These are phyloP conservation scores for Urocynchramus pylzowi DNA, from an alignment of 2,113 vertebrate species.

Conservation along the genomic window DNA sequence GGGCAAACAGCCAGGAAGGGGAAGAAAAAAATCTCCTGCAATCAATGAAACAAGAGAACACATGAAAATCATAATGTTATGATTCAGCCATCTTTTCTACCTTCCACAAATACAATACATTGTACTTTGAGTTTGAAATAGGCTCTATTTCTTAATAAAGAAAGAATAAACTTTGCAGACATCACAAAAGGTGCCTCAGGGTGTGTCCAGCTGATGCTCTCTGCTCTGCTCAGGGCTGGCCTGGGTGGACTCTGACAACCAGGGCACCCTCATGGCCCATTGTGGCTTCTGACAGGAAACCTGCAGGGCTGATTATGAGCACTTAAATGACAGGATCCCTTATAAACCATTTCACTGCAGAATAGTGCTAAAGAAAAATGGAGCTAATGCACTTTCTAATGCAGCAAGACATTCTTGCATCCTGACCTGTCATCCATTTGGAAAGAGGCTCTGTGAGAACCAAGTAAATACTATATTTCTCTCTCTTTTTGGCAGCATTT, in stretches of 20 bases:
- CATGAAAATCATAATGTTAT: not conserved
- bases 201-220: not conserved
- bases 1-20: constrained; percentile 7
- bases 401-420: not conserved
- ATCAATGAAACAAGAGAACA: not conserved
- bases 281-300: not conserved
- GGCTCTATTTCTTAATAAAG: not conserved
- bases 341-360: not conserved
- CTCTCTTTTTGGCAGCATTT: not conserved
- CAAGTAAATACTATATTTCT: not conserved
- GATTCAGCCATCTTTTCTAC: not conserved
- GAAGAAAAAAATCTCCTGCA: not conserved
- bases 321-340: not conserved
- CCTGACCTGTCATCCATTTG: not conserved
- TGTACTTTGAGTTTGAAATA: not conserved
- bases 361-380: not conserved
- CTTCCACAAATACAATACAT: not conserved
- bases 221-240: not conserved
- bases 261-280: not conserved
- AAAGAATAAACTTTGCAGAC: not conserved
- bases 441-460: not conserved
- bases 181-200: not conserved
- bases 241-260: not conserved
- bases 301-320: not conserved
- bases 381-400: not conserved